Percentiles rank a stretch among this genome's conserved stretches.
Conservation (phyloP, 2,888 invertebrate genomes). For the Clitarchus hookeri region DNA sequence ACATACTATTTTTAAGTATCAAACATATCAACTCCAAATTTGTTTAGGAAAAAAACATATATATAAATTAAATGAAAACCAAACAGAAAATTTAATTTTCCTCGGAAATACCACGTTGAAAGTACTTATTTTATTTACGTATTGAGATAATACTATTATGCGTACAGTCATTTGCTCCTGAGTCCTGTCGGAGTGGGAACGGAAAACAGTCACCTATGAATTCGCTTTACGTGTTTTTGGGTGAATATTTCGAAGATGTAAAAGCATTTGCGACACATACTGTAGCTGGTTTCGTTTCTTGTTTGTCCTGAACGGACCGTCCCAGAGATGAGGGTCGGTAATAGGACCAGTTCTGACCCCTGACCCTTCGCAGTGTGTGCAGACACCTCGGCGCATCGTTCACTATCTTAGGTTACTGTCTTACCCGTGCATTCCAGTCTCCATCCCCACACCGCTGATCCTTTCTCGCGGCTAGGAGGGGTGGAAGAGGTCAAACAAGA, state of each 20-base stretch:
- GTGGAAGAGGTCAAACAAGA: slow-evolving; percentile 4
- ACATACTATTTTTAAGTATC: too few relatives aligned
- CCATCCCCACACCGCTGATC: background rate
- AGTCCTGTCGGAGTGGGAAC: too few relatives aligned
- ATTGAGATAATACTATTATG: too few relatives aligned
- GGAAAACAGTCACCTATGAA: too few relatives aligned
- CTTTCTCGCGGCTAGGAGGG: background rate
- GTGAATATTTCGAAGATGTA: background rate
- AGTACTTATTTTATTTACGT: too few relatives aligned
- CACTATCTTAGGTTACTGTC: slow-evolving; percentile 2
- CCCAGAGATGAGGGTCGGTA: background rate
- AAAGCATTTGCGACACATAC: background rate
- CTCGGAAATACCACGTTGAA: too few relatives aligned
- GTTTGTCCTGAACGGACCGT: background rate
- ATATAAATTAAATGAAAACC: too few relatives aligned
- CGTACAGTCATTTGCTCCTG: too few relatives aligned
- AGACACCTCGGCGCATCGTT: background rate
- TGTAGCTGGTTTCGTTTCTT: background rate
- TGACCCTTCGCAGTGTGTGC: slow-evolving; percentile 1
- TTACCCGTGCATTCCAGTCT: background rate
- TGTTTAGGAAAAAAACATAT: too few relatives aligned
- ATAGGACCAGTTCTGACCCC: background rate
- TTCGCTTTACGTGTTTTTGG: too few relatives aligned
- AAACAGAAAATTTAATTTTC: too few relatives aligned
- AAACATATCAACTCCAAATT: too few relatives aligned